These are phyloP conservation scores for Colostygia pectinataria DNA, from an alignment of 2,888 invertebrate species.

Conservation along the genomic window DNA sequence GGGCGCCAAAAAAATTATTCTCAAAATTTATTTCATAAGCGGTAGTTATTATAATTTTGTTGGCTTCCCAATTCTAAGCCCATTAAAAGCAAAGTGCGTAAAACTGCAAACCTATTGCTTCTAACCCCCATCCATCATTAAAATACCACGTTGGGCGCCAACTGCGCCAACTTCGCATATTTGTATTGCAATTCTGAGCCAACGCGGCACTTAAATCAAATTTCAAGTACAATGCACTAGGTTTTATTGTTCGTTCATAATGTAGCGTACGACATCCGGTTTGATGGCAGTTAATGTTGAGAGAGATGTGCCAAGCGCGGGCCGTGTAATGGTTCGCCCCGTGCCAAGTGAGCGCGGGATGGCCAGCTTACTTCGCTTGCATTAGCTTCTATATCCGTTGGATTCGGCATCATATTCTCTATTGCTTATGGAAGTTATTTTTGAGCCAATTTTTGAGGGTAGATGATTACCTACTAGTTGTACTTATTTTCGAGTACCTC, in stretches of 20 bases:
- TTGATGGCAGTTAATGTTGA: constrained; percentile 73
- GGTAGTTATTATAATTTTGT: neutral
- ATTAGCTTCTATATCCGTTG: constrained; percentile 53
- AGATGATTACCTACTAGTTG: neutral
- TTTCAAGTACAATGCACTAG: constrained; percentile 57
- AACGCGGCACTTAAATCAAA: constrained; percentile 52
- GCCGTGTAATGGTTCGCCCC: constrained; percentile 62
- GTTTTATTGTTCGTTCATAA: constrained; percentile 77
- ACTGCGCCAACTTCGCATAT: constrained; percentile 30
- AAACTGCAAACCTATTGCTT: constrained; percentile 17
- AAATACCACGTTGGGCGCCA: constrained; percentile 58
- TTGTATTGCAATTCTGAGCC: constrained; percentile 42
- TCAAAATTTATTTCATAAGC: too few species aligned
- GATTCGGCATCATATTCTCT: constrained; percentile 30
- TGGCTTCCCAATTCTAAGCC: constrained; percentile 8
- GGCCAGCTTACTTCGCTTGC: constrained; percentile 54
- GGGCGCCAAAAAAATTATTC: constrained; percentile 2
- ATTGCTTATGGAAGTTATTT: constrained; percentile 25
- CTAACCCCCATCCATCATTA: constrained; percentile 22
- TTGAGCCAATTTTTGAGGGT: constrained; percentile 24
- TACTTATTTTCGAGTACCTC: neutral
- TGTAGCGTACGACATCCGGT: constrained; percentile 74
- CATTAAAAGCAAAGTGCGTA: constrained; percentile 21
- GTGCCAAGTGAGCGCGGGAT: constrained; percentile 62
- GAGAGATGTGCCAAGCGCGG: constrained; percentile 66